phyloP scores from a whole-genome alignment of 2,113 vertebrate genomes.

The Helogale parvula region DNA sequence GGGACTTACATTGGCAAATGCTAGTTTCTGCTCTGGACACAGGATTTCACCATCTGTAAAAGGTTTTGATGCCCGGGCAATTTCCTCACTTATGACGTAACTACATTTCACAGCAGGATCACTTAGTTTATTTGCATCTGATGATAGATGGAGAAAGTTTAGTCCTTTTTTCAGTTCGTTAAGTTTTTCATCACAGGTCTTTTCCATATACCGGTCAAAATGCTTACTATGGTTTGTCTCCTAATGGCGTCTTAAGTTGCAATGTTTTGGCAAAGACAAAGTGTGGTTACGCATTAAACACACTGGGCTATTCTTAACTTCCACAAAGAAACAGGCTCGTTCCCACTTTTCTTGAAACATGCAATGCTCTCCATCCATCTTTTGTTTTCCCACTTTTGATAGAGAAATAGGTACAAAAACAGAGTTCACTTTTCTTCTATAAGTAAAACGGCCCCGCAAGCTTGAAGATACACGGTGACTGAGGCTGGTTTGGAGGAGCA shows the following conservation, averaged over 20 bases:
- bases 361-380: not conserved
- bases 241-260: not conserved
- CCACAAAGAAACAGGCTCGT: not conserved
- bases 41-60: conserved; percentile 22
- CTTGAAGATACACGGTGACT: not conserved
- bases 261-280: not conserved
- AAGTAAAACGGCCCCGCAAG: not conserved
- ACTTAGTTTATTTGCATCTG: not conserved
- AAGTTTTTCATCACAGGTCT: not conserved
- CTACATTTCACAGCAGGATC: not conserved
- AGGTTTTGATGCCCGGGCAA: not conserved
- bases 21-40: not conserved
- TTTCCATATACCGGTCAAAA: not conserved
- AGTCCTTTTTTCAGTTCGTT: not conserved
- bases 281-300: conserved; percentile 7
- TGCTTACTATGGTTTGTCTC: not conserved
- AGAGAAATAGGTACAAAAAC: not conserved
- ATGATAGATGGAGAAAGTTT: not conserved
- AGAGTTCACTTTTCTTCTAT: not conserved
- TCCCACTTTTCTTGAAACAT: not conserved
- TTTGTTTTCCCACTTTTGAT: not conserved
- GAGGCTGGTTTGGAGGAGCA: not conserved
- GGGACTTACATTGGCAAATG: not conserved
- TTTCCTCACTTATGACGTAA: conserved; percentile 19
- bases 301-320: not conserved